These are phyloP conservation scores for Stramonita haemastoma DNA, from an alignment of 2,888 invertebrate genomes.

Conservation along the genomic window DNA sequence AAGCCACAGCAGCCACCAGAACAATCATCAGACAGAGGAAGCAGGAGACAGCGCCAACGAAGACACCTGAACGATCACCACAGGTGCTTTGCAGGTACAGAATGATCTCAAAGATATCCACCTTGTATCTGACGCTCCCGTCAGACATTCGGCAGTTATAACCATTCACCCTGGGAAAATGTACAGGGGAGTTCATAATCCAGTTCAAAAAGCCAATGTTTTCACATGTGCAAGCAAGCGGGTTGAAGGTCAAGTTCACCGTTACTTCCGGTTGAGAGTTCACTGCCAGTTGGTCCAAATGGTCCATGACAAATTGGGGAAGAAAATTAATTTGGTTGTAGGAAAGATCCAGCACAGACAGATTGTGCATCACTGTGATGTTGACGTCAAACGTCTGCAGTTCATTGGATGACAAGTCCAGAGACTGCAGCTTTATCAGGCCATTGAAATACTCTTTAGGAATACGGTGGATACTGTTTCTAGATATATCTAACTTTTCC, in stretches of 20 bases:
- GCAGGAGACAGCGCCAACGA: slow-evolving; percentile 37
- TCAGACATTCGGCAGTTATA: slow-evolving; percentile 26
- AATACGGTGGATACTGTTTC: slow-evolving; percentile 5
- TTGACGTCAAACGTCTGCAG: slow-evolving; percentile 29
- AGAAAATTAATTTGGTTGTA: slow-evolving; percentile 36
- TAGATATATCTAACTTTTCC: neutral
- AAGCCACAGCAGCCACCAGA: slow-evolving; percentile 15
- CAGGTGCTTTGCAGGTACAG: neutral
- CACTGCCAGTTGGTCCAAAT: slow-evolving; percentile 21
- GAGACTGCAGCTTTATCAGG: neutral
- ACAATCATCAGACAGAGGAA: slow-evolving; percentile 27
- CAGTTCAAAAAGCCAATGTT: slow-evolving; percentile 45
- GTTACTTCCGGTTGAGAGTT: neutral
- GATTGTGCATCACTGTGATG: slow-evolving; percentile 36
- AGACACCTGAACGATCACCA: slow-evolving; percentile 3
- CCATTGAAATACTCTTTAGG: neutral
- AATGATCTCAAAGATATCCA: slow-evolving; percentile 29
- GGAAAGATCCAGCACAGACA: slow-evolving; percentile 39
- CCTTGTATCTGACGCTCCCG: neutral
- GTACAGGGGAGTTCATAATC: slow-evolving; percentile 33
- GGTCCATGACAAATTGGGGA: slow-evolving; percentile 20
- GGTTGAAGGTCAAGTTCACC: slow-evolving; percentile 40
- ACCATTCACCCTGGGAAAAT: neutral
- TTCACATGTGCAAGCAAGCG: slow-evolving; percentile 43
- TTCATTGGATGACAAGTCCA: neutral